A percentile compares a stretch with the other conserved stretches of the same genome.
Conservation (phyloP, 2,113 vertebrate genomes). For the pig (Sus scrofa) region T2T-Sscrofa CM000812.6:29272501-29273000, state of each 20-base stretch:
- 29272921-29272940: slow-evolving; percentile 74
- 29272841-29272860: slow-evolving; percentile 74
- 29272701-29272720: neutral
- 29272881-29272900: slow-evolving; percentile 78
- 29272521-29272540: neutral
- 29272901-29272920: slow-evolving; percentile 57
- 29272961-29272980: slow-evolving; percentile 84
- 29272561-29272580: neutral
- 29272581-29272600: neutral
- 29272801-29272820: neutral
- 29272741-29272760: rapidly evolving
- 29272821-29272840: slow-evolving; percentile 58
- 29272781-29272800: neutral
- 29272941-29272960: slow-evolving; percentile 77
- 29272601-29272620: slow-evolving; percentile 27
- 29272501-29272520: neutral
- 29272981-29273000: slow-evolving; percentile 81
- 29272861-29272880: slow-evolving; percentile 65
- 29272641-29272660: neutral
- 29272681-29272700: neutral
- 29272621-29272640: neutral
- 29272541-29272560: neutral
- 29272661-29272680: neutral
- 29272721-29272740: neutral
- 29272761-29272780: neutral